Conservation (phyloP, 2,888 invertebrate species). For the Synanthedon formicaeformis region DNA sequence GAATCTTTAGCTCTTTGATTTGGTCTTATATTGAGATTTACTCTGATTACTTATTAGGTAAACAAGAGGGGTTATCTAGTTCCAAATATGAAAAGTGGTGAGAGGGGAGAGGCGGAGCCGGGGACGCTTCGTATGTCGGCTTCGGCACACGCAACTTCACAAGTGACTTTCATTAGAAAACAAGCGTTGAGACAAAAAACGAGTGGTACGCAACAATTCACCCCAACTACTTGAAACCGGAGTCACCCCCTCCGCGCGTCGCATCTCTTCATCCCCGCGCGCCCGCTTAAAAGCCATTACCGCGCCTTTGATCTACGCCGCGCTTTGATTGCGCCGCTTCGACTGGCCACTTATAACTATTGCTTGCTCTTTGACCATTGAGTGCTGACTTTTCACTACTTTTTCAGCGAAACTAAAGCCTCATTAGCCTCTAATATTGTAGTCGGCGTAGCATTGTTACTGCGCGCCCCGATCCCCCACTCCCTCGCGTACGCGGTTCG, state of each 20-base stretch:
- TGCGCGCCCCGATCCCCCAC: neutral
- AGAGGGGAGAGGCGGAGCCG: neutral
- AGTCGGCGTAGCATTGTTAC: neutral
- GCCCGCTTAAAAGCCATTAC: conserved; percentile 59
- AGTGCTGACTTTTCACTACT: neutral
- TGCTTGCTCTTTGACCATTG: conserved; percentile 14
- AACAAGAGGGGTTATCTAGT: too few relatives aligned
- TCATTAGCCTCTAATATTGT: neutral
- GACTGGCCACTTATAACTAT: conserved; percentile 55
- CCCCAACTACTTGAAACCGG: conserved; percentile 40
- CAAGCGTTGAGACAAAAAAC: conserved; percentile 34
- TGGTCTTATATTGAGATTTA: too few relatives aligned
- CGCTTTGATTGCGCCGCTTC: conserved; percentile 54
- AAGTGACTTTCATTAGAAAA: conserved; percentile 49
- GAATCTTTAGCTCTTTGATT: too few relatives aligned
- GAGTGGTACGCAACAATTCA: conserved; percentile 27
- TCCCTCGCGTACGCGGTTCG: neutral
- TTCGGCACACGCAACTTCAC: conserved; percentile 4
- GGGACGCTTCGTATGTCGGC: neutral
- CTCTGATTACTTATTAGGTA: too few relatives aligned
- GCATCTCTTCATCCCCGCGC: conserved; percentile 10
- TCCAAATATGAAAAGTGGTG: neutral
- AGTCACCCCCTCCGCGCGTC: conserved; percentile 11
- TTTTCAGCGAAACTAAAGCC: neutral
- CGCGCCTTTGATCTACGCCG: conserved; percentile 53